These are phyloP conservation scores for Sphaerophoria taeniata DNA, from an alignment of 2,888 invertebrate species.

Conservation along the genomic window DNA sequence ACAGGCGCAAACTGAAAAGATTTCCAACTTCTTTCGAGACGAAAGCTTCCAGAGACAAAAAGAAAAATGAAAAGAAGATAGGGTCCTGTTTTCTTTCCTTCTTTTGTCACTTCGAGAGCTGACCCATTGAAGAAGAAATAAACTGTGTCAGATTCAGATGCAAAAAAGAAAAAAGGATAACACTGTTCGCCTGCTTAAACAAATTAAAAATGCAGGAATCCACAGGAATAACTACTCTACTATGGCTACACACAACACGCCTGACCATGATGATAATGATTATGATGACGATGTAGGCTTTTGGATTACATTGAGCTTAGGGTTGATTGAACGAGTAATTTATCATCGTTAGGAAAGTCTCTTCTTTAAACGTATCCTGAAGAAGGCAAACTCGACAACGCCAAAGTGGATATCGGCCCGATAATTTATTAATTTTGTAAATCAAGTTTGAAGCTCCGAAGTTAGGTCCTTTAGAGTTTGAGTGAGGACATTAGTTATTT, in stretches of 20 bases:
- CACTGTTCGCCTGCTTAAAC: slow-evolving; percentile 50
- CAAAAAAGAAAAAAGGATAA: slow-evolving; percentile 63
- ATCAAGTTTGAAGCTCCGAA: slow-evolving; percentile 63
- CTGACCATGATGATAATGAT: slow-evolving; percentile 41
- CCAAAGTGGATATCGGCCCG: slow-evolving; percentile 43
- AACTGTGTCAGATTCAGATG: too few relatives aligned
- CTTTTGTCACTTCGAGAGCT: slow-evolving; percentile 30
- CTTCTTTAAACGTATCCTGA: slow-evolving; percentile 40
- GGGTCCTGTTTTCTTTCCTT: neutral
- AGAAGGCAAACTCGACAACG: slow-evolving; percentile 13
- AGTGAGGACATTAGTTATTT: neutral
- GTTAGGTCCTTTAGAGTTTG: neutral
- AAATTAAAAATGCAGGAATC: slow-evolving; percentile 69
- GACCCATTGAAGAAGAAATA: slow-evolving; percentile 63
- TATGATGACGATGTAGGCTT: slow-evolving; percentile 62
- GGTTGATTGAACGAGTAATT: slow-evolving; percentile 65
- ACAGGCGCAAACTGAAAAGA: neutral
- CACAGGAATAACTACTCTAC: neutral
- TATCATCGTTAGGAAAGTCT: slow-evolving; percentile 64
- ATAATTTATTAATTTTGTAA: slow-evolving; percentile 70
- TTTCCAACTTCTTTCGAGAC: slow-evolving; percentile 33
- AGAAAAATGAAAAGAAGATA: neutral
- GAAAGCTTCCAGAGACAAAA: slow-evolving; percentile 10
- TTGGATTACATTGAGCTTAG: slow-evolving; percentile 66
- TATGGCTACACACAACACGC: too few relatives aligned